phyloP scores from a whole-genome alignment of 2,888 invertebrate species.

The Beris chalybata region DNA sequence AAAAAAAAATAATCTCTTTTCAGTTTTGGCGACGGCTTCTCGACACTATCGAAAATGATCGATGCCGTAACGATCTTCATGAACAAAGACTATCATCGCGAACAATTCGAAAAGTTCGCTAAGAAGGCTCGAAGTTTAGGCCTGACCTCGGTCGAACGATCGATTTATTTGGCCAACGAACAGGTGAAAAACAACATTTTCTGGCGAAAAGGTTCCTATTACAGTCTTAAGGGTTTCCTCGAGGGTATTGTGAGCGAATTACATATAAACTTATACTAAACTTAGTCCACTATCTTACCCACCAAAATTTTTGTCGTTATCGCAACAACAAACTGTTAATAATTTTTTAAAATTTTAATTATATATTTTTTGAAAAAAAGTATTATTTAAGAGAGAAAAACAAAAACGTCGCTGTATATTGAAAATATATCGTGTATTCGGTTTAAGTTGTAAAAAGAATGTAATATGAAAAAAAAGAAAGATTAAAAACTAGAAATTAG shows the following conservation, averaged over 20 bases:
- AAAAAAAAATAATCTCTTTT: not conserved
- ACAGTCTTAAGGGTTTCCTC: conserved; percentile 51
- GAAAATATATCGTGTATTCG: no score
- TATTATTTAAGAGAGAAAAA: no score
- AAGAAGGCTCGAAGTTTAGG: conserved; percentile 50
- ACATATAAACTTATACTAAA: conserved; percentile 47
- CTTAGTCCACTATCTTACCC: conserved; percentile 6
- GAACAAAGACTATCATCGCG: conserved; percentile 58
- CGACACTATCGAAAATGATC: conserved; percentile 60
- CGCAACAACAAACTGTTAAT: no score
- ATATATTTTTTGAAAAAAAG: no score
- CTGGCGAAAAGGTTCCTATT: conserved; percentile 54
- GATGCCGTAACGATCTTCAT: conserved; percentile 59
- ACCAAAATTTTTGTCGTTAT: conserved; percentile 16
- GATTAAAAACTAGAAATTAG: no score
- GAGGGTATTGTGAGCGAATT: conserved; percentile 54
- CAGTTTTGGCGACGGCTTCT: conserved; percentile 62
- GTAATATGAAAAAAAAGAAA: no score
- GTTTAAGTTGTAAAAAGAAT: no score
- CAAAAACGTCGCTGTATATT: no score
- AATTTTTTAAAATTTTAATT: no score
- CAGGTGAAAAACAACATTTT: conserved; percentile 56
- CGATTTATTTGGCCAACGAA: conserved; percentile 53
- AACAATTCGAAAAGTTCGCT: conserved; percentile 51
- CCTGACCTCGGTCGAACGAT: conserved; percentile 49